Evolutionary conservation across 2,113 vertebrate species (phyloP), one percentile per base, ranked within the genome.

Genomic region (Cottus gobio): DNA sequence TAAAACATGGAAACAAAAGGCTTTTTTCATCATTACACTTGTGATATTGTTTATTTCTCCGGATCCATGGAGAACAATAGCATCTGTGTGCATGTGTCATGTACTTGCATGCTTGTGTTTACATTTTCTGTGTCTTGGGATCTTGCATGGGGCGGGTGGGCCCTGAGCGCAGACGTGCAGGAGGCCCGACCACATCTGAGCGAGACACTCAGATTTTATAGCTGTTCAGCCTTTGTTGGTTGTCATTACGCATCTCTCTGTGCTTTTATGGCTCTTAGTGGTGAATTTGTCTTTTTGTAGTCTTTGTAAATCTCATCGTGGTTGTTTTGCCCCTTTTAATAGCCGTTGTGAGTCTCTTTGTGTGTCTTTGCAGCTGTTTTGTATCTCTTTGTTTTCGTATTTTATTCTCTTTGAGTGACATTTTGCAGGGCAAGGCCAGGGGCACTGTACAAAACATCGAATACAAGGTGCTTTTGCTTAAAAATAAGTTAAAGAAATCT

Each of bases 111-210:
- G n/a, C n/a, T n/a, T n/a, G n/a, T n/a, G 63, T 83, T 85, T 65
- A 75, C 44, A 86, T 70, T 69, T 36, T 31, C n/a, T 79, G 66
- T 58, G 30, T 66, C 71, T 65, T 48, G 52, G 69, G 52, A 31
- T 52, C 50, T 10, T 10, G 11, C 48, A 16, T 44, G 39, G 46
- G 60, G 63, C n/a, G 12, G 36, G n/a, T 46, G 54, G n/a, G 74
- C 46, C 46, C 46, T 20, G 46, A 48, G 16, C 16, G 5, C 16
- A 2, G 18, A 20, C 46, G 18, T 6, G 46, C 16, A 7, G 16
- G 20, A 16, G 16, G 13, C 13, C 16, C 15, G 15, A 39, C 37
- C 37, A 39, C 37, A 39, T 37, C 5, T 5, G 37, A 39, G 37
- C 37, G 8, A 13, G 11, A 48, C 44, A 52, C 18, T 22, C 48